Conservation (phyloP, 1,140 invertebrate species). For the Drosophila orosa region DNA sequence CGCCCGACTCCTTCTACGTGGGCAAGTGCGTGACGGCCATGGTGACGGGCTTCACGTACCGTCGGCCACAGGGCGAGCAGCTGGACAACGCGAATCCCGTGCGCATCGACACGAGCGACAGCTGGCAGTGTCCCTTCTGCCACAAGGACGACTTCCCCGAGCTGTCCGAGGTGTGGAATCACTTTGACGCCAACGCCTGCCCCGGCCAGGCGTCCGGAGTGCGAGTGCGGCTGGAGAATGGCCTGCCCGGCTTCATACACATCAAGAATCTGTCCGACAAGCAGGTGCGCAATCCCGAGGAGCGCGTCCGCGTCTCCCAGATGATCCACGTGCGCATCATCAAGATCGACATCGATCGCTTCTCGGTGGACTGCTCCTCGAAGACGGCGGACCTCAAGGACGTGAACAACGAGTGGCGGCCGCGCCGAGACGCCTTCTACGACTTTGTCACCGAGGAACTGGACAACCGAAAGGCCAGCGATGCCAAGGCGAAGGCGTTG, state of each 20-base stretch:
- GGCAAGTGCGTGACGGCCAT: slow-evolving; percentile 93
- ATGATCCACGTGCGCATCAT: slow-evolving; percentile 96
- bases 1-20: slow-evolving; percentile 96
- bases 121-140: slow-evolving; percentile 99
- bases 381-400: slow-evolving; percentile 96
- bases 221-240: slow-evolving; percentile 95
- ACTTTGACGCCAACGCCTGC: slow-evolving; percentile 98
- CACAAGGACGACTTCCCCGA: slow-evolving; percentile 97
- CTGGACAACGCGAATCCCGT: slow-evolving; percentile 98
- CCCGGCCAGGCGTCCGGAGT: slow-evolving; percentile 98
- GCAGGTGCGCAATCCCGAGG: slow-evolving; percentile 95
- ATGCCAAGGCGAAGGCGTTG: slow-evolving; percentile 91
- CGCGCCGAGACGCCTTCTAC: slow-evolving; percentile 95
- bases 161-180: slow-evolving; percentile 98
- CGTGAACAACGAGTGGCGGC: slow-evolving; percentile 95
- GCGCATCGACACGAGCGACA: slow-evolving; percentile 91
- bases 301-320: slow-evolving; percentile 94
- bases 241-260: slow-evolving; percentile 96
- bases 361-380: slow-evolving; percentile 96
- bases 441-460: slow-evolving; percentile 93
- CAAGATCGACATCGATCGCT: slow-evolving; percentile 98
- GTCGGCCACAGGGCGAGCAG: slow-evolving; percentile 96
- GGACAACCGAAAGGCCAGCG: slow-evolving; percentile 91
- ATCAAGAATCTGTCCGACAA: slow-evolving; percentile 98
- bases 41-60: slow-evolving; percentile 91